These are phyloP conservation scores for Ctenoplectra terminalis DNA, from an alignment of 1,140 invertebrate genomes.

Conservation along the genomic window DNA sequence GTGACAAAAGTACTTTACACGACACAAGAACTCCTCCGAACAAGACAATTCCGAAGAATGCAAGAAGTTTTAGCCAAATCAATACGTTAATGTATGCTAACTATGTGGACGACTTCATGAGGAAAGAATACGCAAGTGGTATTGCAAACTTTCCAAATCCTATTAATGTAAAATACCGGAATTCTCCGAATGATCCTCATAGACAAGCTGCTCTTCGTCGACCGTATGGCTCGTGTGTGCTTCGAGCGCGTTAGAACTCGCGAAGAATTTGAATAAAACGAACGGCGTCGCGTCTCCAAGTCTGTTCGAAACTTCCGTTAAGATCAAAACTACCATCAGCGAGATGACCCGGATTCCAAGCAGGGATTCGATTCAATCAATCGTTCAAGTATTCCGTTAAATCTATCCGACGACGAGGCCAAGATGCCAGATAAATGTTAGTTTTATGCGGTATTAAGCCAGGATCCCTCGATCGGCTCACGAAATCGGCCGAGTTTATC, in stretches of 20 bases:
- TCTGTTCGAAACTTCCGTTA: slow-evolving; percentile 32
- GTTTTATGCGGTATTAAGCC: slow-evolving; percentile 1
- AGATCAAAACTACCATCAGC: slow-evolving; percentile 47
- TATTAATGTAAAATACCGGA: slow-evolving; percentile 63
- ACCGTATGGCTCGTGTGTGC: not conserved
- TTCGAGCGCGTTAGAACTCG: not conserved
- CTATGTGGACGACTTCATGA: not conserved
- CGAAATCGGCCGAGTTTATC: too few species aligned
- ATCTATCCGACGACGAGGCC: not conserved
- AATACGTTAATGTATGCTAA: slow-evolving; percentile 63
- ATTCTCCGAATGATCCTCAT: slow-evolving; percentile 54
- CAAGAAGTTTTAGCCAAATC: slow-evolving; percentile 36
- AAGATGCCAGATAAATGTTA: not conserved
- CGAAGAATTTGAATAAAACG: slow-evolving; percentile 56
- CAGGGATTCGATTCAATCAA: not conserved
- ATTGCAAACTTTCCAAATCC: slow-evolving; percentile 58
- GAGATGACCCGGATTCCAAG: not conserved
- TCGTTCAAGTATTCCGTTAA: not conserved
- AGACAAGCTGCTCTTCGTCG: slow-evolving; percentile 27
- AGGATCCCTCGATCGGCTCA: too few species aligned
- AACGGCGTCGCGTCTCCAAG: too few species aligned
- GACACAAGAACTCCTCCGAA: too few species aligned
- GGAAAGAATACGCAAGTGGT: slow-evolving; percentile 52
- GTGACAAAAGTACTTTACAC: too few species aligned
- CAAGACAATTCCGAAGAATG: not conserved